Evolutionary conservation across 2,888 invertebrate genomes (phyloP), one percentile per base, ranked within the genome.

Genomic region (Iphiclides podalirius): DNA sequence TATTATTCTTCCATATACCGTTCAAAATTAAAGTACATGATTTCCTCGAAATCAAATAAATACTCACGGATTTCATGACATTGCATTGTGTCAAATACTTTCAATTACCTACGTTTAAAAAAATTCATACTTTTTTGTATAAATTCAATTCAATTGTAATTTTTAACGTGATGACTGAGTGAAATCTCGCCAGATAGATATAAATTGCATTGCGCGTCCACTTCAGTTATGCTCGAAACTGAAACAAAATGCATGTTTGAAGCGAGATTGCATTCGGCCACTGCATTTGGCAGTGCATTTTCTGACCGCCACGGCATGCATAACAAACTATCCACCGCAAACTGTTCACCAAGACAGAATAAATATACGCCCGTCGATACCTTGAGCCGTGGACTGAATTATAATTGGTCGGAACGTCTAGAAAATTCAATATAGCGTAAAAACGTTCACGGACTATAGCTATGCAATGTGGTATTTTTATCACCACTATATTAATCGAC

Each of bases 241-340:
- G 42, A 35, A 47, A 46, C 42, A 68, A 65, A 69, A 71, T 70
- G 65, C 64, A 64, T 68, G 64, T 69, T 68, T 56, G 56, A 63
- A 64, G 69, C 64, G 64, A 68, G 68, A 70, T 74, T 71, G 72
- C 67, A 69, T 68, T 75, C 72, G 73, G 77, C 79, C n/a, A n/a
- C n/a, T n/a, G n/a, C 67, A 69, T 68, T 75, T 73, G 73, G 77
- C 79, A 76, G 65, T 63, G 60, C 61, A 63, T 72, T 70, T 60
- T 70, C 72, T 73, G 73, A 77, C 79, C 77, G 59, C 58, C 64
- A 57, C 61, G 69, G 73, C 64, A 72, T 73, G 79, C 76, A 78
- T 78, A 78, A 71, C 68, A 66, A 75, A 79, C 65, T 64, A 69
- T 67, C 52, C 66, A 48, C 64, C 67, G 67, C 70, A 72, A 70